Conservation (phyloP, 2,888 invertebrate genomes). For the Drosophila emarginata region DNA sequence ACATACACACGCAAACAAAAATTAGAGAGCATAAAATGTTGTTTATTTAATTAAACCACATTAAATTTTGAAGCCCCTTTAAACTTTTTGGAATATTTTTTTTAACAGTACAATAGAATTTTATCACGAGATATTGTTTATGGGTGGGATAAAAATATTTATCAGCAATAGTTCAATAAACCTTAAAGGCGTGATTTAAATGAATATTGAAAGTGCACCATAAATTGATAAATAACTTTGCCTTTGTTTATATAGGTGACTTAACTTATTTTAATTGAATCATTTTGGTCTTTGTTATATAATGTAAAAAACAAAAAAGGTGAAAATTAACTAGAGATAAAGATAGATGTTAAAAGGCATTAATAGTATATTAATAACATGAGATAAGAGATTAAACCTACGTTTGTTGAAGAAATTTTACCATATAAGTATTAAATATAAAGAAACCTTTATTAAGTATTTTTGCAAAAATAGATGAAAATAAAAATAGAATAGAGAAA, state of each 20-base stretch:
- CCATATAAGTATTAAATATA: no score
- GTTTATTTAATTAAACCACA: conserved; percentile 11
- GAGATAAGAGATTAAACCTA: no score
- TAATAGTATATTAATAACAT: no score
- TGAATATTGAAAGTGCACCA: not conserved
- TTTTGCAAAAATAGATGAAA: no score
- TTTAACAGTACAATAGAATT: no score
- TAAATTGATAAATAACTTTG: not conserved
- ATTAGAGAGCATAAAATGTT: conserved; percentile 1
- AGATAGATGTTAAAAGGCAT: not conserved
- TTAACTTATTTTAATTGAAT: not conserved
- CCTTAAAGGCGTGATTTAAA: not conserved
- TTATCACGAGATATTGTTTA: not conserved
- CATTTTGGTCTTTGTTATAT: not conserved
- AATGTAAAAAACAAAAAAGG: not conserved
- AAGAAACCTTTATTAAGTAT: no score
- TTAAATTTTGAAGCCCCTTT: conserved; percentile 2
- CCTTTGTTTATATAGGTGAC: not conserved
- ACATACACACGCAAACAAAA: conserved; percentile 4
- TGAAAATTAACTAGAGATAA: not conserved
- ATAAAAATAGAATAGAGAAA: no score
- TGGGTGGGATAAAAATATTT: not conserved
- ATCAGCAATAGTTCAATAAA: conserved; percentile 7
- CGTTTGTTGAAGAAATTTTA: no score
- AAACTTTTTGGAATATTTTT: not conserved